Evolutionary conservation across 2,113 vertebrate species (phyloP).

Genomic region (Cyprinodon brontotheroides): DNA sequence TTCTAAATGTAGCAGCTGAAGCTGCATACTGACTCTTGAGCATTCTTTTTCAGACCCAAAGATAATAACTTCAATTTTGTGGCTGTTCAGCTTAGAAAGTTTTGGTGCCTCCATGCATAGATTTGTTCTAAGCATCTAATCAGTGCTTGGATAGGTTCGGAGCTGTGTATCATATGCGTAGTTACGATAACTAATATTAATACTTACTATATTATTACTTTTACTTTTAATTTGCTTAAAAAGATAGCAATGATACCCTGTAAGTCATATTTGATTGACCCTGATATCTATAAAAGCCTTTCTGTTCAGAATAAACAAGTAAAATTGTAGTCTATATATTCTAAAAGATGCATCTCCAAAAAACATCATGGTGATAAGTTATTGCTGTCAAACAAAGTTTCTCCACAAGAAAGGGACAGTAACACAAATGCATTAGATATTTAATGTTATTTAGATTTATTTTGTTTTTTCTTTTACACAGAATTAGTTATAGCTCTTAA

Average conservation of each 20-base stretch:
- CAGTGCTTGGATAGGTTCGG: too few species aligned
- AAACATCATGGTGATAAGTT: neutral
- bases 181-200: too few species aligned
- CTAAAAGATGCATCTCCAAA: neutral
- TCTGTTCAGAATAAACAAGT: neutral
- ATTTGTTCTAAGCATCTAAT: too few species aligned
- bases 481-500: neutral
- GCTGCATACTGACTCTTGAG: too few species aligned
- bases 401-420: neutral
- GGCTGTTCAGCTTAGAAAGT: too few species aligned
- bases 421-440: neutral
- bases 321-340: neutral
- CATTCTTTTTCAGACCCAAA: too few species aligned
- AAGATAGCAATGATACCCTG: neutral
- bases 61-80: too few species aligned
- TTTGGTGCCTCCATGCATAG: too few species aligned
- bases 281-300: neutral
- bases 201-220: neutral
- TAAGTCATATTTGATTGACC: neutral
- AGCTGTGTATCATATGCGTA: too few species aligned
- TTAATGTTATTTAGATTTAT: neutral
- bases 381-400: neutral
- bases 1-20: too few species aligned
- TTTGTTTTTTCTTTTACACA: neutral
- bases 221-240: neutral